Evolutionary conservation across 2,888 invertebrate genomes (phyloP), one percentile per base, ranked within the genome.

Genomic region (Bugula neritina): DNA sequence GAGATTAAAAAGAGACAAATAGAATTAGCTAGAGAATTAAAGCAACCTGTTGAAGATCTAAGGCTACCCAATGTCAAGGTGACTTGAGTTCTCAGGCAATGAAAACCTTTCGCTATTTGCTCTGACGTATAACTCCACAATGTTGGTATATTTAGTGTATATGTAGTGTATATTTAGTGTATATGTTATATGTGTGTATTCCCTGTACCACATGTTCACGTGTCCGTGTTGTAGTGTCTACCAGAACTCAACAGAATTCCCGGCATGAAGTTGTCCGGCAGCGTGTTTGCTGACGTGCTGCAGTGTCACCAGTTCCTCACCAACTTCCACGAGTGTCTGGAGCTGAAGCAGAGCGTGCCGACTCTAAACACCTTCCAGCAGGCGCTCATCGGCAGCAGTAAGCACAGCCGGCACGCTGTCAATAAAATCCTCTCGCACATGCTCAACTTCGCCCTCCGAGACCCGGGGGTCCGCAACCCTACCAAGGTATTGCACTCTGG

Each of bases 231-330:
- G n/a, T n/a, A 84, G 81, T 79, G 80, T 1, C 76, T 87, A 71
- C 87, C 87, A 2, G 83, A 82, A 1, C 86, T 92, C 72, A 89
- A 90, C 72, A 87, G 94, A 76, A 89, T 97, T 77, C 89, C 91
- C 0, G 92, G 92, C 0, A 86, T 93, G 72, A 89, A 90, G 80
- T 86, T 98, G 71, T 88, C 92, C 0, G 94, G 94, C 0, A 90
- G 92, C 81, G 94, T 95, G 0, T 93, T 95, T 87, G 91, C 93
- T 0, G 93, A 97, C 84, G 87, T 92, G 58, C 87, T 98, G 29
- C 96, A 97, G 91, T 91, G 94, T n/a, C 92, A 92, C 81, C 97
- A 98, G 86, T 98, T 98, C 83, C 87, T 97, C 76, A 92, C 95
- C 80, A 97, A 95, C 86, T 98, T 98, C 82, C 94, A 93, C 5